Base-by-base conservation (phyloP, 2,888 invertebrate genomes). In the Andrena hattorfiana region DNA sequence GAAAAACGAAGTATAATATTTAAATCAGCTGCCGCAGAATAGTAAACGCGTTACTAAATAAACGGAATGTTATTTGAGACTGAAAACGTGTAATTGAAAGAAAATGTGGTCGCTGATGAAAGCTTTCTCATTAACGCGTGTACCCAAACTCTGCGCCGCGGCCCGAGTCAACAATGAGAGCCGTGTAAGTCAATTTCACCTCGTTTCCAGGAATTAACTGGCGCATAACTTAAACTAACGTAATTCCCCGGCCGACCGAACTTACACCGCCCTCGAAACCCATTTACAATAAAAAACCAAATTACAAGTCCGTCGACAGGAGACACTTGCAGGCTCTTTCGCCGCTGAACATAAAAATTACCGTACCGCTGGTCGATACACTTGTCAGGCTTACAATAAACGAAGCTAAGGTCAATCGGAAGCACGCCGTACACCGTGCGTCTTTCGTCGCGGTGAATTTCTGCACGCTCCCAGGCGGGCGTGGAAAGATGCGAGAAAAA, bases 51-150 rank as follows among this genome's bases (percentile, higher is more conserved):
- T 26, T 23, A 5, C 23, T 56, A 56, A 56, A 56, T 56, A 10
- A 20, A 54, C 7, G 8, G 54, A 8, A 42, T 42, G 67, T 32
- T 54, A 54, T 28, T 54, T 28, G 16, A 20, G 54, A 68, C 49
- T 54, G 51, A 68, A 68, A 68, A 32, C 51, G 20, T 20, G 30
- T 68, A 68, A 68, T 23, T 54, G 16, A 54, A 54, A 13, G 35
- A 32, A 68, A 54, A 68, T 32, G 35, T 8, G 54, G 35, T 51
- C 54, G 54, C 32, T 16, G 54, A 28, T 35, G 68, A 35, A 68
- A 23, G 13, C 49, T 68, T 54, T 7, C 67, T 5, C 30, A 23
- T 54, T 67, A 54, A 67, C 51, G 59, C 16, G n/a, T 42, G 42
- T 59, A 42, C 26, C 8, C 28, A 42, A 69, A 69, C 23, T 67